Evolutionary conservation across 2,797 vertebrate genomes (phyloP), one percentile per base, ranked within the genome.

Genomic region (Lepus oiostolus): DNA sequence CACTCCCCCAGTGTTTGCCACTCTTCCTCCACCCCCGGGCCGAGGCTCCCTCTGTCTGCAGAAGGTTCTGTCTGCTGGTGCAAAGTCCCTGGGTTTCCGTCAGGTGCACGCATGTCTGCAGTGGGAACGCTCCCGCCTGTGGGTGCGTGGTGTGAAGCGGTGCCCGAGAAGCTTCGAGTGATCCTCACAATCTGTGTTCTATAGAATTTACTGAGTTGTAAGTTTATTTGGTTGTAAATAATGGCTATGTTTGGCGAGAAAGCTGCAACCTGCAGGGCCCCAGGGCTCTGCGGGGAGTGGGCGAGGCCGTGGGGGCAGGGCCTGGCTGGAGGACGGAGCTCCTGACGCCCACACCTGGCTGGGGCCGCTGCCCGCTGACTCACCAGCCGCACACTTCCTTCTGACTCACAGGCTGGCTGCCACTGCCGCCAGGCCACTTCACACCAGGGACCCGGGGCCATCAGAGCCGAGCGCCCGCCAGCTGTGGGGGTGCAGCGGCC

Each of bases 341-440:
- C 54, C 54, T 58, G 54, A 58, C 54, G 54, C 54, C 14, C 54
- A 58, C 54, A 19, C 13, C 54, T 19, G 19, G 14, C 54, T 2
- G 17, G 54, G 72, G 62, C 42, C 38, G 17, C 30, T 68, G 13
- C 32, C 30, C 52, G 54, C 60, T 75, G 90, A 76, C n/a, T 42
- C 70, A 74, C 5, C 8, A 75, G 4, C 26, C 82, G n/a, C 50
- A 4, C 67, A 22, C 19, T 38, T 26, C 28, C 10, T 71, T 81
- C 65, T 89, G 85, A 93, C 47, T 93, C 92, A 88, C 22, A 4
- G 58, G 77, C n/a, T 67, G 85, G 70, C 76, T 4, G 17, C 14
- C 30, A 5, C 12, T 0, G 28, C 16, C 9, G 17, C 68, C 84
- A 71, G 16, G 50, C 35, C 74, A 26, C 35, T 50, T 35, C 21